A percentile compares a stretch with the other conserved stretches of the same genome.
These are phyloP conservation scores for Tetropium fuscum DNA, from an alignment of 2,888 invertebrate species.

Conservation along the genomic window DNA sequence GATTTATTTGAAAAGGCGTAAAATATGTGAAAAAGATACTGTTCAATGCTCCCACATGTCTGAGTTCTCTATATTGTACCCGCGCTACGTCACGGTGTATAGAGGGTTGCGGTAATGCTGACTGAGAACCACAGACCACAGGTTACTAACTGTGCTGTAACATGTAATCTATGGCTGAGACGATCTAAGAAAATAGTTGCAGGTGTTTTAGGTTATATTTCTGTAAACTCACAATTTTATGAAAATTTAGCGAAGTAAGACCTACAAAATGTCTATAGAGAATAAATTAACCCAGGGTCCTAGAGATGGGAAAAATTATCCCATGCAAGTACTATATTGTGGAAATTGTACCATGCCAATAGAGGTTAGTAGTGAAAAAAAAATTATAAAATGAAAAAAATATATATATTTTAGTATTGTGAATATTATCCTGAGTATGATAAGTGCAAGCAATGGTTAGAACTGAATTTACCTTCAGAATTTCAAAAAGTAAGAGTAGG, in stretches of 20 bases:
- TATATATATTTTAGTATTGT: constrained; percentile 78
- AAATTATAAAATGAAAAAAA: not conserved
- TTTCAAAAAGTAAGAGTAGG: constrained; percentile 89
- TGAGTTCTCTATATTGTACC: too few relatives aligned
- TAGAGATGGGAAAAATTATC: constrained; percentile 78
- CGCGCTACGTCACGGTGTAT: too few relatives aligned
- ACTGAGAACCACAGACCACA: too few relatives aligned
- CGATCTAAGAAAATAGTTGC: not conserved
- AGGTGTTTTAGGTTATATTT: not conserved
- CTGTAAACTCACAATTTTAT: not conserved
- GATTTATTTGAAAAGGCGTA: too few relatives aligned
- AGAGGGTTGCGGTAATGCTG: too few relatives aligned
- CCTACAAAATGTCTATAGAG: constrained; percentile 66
- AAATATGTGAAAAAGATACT: too few relatives aligned
- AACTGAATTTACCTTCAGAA: constrained; percentile 92
- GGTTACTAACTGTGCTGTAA: too few relatives aligned
- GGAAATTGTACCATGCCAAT: constrained; percentile 96
- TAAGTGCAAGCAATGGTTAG: constrained; percentile 97
- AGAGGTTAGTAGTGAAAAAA: constrained; percentile 72
- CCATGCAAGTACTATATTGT: constrained; percentile 88
- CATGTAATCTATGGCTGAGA: not conserved
- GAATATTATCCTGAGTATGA: constrained; percentile 98
- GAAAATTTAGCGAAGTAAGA: not conserved
- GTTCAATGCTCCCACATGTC: too few relatives aligned
- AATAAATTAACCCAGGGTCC: constrained; percentile 73